Percentiles rank a stretch among this genome's conserved stretches.
These are phyloP conservation scores for Herpetotheres cachinnans DNA, from an alignment of 2,113 vertebrate genomes.

Conservation along the genomic window DNA sequence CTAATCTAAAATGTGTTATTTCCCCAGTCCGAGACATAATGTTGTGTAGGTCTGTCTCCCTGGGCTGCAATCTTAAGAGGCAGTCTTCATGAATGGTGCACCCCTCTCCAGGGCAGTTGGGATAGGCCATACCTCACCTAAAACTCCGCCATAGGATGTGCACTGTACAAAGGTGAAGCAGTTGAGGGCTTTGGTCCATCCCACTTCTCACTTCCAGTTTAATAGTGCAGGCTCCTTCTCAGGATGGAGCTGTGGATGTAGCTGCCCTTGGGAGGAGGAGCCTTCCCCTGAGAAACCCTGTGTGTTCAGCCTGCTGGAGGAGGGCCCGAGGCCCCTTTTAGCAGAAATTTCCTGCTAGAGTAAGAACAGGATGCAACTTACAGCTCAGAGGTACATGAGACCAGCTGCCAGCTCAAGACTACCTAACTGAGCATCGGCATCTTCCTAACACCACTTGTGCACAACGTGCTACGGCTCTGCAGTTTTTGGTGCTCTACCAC, in stretches of 20 bases:
- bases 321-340: neutral
- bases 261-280: neutral
- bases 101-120: neutral
- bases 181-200: neutral
- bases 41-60: neutral
- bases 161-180: neutral
- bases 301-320: neutral
- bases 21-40: neutral
- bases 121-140: neutral
- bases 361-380: neutral
- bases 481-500: neutral
- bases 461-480: rapidly evolving
- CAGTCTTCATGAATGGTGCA: neutral
- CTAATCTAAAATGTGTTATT: neutral
- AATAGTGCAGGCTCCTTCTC: neutral
- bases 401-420: neutral
- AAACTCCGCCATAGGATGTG: neutral
- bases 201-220: neutral
- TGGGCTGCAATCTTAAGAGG: neutral
- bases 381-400: neutral
- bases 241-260: neutral
- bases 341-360: neutral
- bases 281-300: neutral
- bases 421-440: rapidly evolving
- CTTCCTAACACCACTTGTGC: neutral